Evolutionary conservation across 2,113 vertebrate genomes (phyloP), one percentile per base, ranked within the genome.

Genomic region (Oreochromis aureus): DNA sequence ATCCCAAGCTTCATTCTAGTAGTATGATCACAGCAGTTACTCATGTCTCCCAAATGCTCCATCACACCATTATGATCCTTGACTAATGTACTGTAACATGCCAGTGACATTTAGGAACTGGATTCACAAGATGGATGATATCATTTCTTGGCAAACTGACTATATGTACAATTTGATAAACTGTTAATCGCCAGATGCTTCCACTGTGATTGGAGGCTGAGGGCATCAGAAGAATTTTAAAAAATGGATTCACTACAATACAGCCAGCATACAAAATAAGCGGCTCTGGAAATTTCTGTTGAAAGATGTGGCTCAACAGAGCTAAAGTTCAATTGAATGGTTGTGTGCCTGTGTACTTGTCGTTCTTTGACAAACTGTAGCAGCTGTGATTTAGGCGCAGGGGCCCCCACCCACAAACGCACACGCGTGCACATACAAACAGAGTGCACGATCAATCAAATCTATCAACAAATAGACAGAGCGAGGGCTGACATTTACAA

Each of bases 401-500:
- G 19, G 34, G 19, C 84, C 41, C 63, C 30, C 32, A 55, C 69
- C 73, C 80, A 83, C 55, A 61, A 30, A 73, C 22, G 59, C 36
- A 58, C 58, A 83, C 36, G 56, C 27, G 24, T 44, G 48, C 81
- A 83, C 8, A 82, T 30, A 41, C 59, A 78, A 15, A 66, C 16
- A 19, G 2, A 71, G 76, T 56, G 71, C 63, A 51, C 55, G 24
- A 93, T 94, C 93, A 93, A 93, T 95, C 88, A 93, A 79, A 94
- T 92, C 85, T 76, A 92, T 94, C 91, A 89, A 90, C 93, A 91
- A 91, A 92, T 87, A 89, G 83, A 89, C 89, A 93, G 82, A 92
- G 87, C 54, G 90, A 91, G 83, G 80, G 82, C 88, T 93, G 94
- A 94, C 91, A 94, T 94, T 95, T 94, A 92, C 88, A 90, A 86